These are phyloP conservation scores for Drosophila repleta DNA, from an alignment of 1,140 invertebrate genomes.

Conservation along the genomic window DNA sequence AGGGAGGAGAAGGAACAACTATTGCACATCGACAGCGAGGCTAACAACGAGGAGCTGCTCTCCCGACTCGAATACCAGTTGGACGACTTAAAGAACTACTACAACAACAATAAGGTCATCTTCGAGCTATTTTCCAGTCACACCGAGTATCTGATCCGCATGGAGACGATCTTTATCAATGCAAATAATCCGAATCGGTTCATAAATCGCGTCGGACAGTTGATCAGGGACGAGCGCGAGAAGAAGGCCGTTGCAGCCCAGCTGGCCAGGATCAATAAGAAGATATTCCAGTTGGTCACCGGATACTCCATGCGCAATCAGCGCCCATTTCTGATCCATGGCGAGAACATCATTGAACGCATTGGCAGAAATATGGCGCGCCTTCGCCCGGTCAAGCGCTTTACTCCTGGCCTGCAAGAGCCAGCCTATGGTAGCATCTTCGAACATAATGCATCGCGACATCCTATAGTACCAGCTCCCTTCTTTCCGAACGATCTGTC, in stretches of 20 bases:
- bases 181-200: conserved; percentile 91
- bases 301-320: conserved; percentile 85
- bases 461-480: too few relatives aligned
- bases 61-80: conserved; percentile 90
- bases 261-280: conserved; percentile 88
- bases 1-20: conserved; percentile 85
- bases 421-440: too few relatives aligned
- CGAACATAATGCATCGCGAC: too few relatives aligned
- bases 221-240: conserved; percentile 93
- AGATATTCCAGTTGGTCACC: conserved; percentile 85
- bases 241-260: conserved; percentile 89
- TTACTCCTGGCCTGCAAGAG: too few relatives aligned
- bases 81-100: conserved; percentile 87
- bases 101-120: conserved; percentile 88
- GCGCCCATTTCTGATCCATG: conserved; percentile 86
- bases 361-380: conserved; percentile 86
- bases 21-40: conserved; percentile 87
- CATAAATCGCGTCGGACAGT: conserved; percentile 92
- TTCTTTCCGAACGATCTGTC: too few relatives aligned
- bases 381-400: conserved; percentile 84
- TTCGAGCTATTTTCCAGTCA: conserved; percentile 87
- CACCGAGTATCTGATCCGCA: conserved; percentile 87
- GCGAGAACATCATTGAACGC: conserved; percentile 85
- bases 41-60: conserved; percentile 90
- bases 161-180: conserved; percentile 88